phyloP scores from a whole-genome alignment of 2,113 vertebrate species.

The Cyanoderma ruficeps region DNA sequence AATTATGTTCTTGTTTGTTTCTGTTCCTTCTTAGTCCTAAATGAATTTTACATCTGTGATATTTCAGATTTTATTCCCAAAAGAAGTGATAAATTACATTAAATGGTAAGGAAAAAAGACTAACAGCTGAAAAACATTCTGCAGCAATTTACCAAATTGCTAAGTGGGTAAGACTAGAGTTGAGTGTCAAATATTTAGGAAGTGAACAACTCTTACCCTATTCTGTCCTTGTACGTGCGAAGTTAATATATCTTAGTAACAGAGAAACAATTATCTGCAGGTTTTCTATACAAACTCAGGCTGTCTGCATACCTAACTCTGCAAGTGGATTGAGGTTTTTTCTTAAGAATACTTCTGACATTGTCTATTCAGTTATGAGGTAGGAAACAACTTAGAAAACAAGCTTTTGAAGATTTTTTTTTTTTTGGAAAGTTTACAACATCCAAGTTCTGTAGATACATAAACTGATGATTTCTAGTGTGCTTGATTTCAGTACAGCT shows the following conservation, averaged over 20 bases:
- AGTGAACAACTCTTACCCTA: not conserved
- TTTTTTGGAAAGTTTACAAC: not conserved
- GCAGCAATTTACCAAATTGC: not conserved
- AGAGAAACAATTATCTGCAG: not conserved
- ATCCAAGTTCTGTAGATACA: not conserved
- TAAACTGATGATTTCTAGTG: not conserved
- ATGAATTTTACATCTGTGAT: not conserved
- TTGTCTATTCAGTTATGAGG: not conserved
- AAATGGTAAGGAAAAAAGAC: not conserved
- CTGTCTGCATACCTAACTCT: not conserved
- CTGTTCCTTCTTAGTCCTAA: not conserved
- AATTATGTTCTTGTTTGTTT: not conserved
- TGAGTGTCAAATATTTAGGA: not conserved
- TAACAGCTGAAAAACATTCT: not conserved
- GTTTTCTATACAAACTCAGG: not conserved
- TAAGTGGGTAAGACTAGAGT: not conserved
- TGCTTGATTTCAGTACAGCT: not conserved
- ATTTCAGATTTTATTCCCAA: not conserved
- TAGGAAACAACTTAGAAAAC: not conserved
- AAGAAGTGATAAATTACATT: not conserved
- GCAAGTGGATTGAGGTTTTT: fast-evolving
- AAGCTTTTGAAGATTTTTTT: not conserved
- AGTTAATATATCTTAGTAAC: not conserved
- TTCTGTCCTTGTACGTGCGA: not conserved
- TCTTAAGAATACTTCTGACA: not conserved